Evolutionary conservation across 2,888 invertebrate genomes (phyloP), one percentile per base, ranked within the genome.

Genomic region (Choreutis nemorana): DNA sequence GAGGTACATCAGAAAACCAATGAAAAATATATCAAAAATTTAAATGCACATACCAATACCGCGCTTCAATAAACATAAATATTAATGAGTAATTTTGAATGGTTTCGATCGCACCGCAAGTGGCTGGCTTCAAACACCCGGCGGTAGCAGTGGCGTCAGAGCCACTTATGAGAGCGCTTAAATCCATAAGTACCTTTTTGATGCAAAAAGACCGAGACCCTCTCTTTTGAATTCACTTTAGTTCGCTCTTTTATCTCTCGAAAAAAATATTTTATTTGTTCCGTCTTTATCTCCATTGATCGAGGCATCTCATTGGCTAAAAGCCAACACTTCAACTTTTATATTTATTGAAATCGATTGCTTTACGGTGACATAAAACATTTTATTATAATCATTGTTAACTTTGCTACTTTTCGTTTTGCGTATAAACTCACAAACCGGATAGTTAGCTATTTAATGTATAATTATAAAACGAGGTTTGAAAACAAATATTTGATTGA

Each of bases 271-370:
- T n/a, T n/a, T n/a, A n/a, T n/a, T n/a, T n/a, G n/a, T n/a, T 50
- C 47, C 47, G 47, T 51, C 53, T 50, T 60, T 54, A 52, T 56
- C 53, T 50, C 48, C n/a, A n/a, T n/a, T 47, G 39, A 55, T 45
- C 46, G 44, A 54, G 49, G 50, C 55, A 47, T 58, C 57, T 66
- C 55, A 65, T 67, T 75, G 77, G 75, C 68, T 45, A 39, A 24
- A 36, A 51, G 67, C 75, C 73, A 73, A 62, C 51, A 57, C 54
- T 64, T 55, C 50, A 44, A 62, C 60, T 64, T 68, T 67, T 65
- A 67, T 67, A 65, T 51, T 54, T 57, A 58, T 56, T 49, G 45
- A 46, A 58, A 68, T 72, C 66, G 68, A 75, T 71, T 62, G 65
- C 52, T 73, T 72, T 67, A 73, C 59, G 55, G 55, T 50, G 44